Conservation (phyloP, 1,140 invertebrate species). For the Drosophila nebulosa region DNA sequence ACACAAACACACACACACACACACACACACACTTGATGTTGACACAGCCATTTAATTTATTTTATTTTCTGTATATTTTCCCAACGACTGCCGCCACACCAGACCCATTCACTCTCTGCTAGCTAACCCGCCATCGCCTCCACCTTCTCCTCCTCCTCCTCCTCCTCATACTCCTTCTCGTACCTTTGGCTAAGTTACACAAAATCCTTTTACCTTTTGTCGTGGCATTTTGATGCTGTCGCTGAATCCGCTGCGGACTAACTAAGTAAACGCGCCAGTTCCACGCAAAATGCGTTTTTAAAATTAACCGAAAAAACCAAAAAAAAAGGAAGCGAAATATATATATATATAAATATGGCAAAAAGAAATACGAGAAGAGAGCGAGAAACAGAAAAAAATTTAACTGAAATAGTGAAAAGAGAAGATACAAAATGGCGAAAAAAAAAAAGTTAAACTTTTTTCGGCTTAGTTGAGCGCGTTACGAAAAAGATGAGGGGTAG, state of each 20-base stretch:
- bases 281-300: constrained; percentile 60
- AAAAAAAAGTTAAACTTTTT: constrained; percentile 36
- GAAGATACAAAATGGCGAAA: constrained; percentile 68
- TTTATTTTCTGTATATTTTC: constrained; percentile 23
- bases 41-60: constrained; percentile 46
- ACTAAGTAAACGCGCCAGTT: constrained; percentile 43
- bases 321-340: not conserved
- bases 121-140: too few species aligned
- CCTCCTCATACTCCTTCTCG: not conserved
- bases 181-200: constrained; percentile 38
- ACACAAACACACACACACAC: constrained; percentile 7
- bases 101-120: too few species aligned
- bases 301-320: constrained; percentile 50
- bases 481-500: not conserved
- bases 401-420: constrained; percentile 69
- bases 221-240: constrained; percentile 49
- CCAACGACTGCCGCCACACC: constrained; percentile 2
- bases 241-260: constrained; percentile 42
- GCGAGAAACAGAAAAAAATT: constrained; percentile 30
- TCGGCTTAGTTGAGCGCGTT: constrained; percentile 50
- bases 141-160: not conserved
- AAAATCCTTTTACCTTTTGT: constrained; percentile 66
- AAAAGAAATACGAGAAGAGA: not conserved
- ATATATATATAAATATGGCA: not conserved
- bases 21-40: constrained; percentile 16